Conservation (phyloP, 2,797 vertebrate species). For the Limnodromus scolopaceus region DNA sequence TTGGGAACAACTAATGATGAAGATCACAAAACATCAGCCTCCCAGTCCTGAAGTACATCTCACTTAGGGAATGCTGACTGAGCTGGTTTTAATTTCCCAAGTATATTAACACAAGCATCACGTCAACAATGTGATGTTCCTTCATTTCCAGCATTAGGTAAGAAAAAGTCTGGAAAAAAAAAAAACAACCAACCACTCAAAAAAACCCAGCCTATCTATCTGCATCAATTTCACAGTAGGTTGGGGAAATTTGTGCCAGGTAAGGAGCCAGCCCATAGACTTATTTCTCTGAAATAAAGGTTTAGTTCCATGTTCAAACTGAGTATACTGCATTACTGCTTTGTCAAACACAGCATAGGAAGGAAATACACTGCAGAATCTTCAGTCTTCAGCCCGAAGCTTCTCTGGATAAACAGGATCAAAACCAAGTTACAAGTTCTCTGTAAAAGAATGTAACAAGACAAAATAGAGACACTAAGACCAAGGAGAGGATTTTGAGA, state of each 20-base stretch:
- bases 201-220: not conserved
- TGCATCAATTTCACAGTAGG: not conserved
- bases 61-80: not conserved
- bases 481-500: not conserved
- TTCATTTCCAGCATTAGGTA: not conserved
- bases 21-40: not conserved
- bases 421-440: constrained; percentile 58
- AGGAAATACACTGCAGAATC: constrained; percentile 82
- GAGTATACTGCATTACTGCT: constrained; percentile 65
- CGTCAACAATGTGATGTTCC: not conserved
- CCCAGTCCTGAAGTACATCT: not conserved
- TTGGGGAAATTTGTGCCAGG: not conserved
- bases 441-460: constrained; percentile 40
- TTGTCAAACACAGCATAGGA: constrained; percentile 83
- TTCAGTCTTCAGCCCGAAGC: constrained; percentile 78
- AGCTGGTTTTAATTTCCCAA: not conserved
- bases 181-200: too few species aligned
- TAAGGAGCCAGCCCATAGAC: not conserved
- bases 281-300: not conserved
- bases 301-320: not conserved
- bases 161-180: not conserved
- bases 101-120: not conserved
- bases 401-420: constrained; percentile 75
- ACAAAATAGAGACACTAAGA: not conserved
- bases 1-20: not conserved